Conservation (phyloP, 2,888 invertebrate genomes). For the Listrodromus nycthemerus region DNA sequence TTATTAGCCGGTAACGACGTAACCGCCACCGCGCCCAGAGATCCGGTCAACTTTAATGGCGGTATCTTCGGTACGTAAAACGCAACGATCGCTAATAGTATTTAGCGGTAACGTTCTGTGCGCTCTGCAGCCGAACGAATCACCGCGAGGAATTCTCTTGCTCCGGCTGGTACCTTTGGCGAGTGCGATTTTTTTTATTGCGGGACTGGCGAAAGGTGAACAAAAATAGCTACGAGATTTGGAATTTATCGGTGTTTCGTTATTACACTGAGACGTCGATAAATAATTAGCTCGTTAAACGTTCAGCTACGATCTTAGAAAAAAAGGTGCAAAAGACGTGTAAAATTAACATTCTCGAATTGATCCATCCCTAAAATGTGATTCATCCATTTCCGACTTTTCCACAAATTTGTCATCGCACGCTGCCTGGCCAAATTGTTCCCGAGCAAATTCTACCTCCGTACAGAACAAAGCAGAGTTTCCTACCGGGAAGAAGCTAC, state of each 20-base stretch:
- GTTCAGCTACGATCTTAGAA: background rate
- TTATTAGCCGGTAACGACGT: conserved; percentile 64
- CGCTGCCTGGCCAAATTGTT: background rate
- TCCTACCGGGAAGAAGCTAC: conserved; percentile 10
- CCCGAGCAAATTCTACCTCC: background rate
- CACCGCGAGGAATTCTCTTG: background rate
- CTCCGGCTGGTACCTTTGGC: background rate
- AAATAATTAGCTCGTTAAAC: conserved; percentile 4
- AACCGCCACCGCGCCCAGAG: conserved; percentile 43
- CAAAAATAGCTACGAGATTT: conserved; percentile 30
- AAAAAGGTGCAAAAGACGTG: background rate
- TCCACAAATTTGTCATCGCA: background rate
- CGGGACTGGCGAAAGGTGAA: background rate
- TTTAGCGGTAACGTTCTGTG: conserved; percentile 1
- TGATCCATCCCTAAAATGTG: background rate
- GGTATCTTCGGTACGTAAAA: conserved; percentile 23
- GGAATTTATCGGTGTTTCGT: conserved; percentile 26
- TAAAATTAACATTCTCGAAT: background rate
- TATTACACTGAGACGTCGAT: conserved; percentile 1
- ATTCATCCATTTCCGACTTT: background rate
- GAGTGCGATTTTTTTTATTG: background rate
- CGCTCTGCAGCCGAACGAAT: conserved; percentile 1
- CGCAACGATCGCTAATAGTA: conserved; percentile 3
- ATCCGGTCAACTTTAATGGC: conserved; percentile 50
- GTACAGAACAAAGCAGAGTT: background rate